Evolutionary conservation across 2,888 invertebrate genomes (phyloP).

Genomic region (Argyra leucocephala): DNA sequence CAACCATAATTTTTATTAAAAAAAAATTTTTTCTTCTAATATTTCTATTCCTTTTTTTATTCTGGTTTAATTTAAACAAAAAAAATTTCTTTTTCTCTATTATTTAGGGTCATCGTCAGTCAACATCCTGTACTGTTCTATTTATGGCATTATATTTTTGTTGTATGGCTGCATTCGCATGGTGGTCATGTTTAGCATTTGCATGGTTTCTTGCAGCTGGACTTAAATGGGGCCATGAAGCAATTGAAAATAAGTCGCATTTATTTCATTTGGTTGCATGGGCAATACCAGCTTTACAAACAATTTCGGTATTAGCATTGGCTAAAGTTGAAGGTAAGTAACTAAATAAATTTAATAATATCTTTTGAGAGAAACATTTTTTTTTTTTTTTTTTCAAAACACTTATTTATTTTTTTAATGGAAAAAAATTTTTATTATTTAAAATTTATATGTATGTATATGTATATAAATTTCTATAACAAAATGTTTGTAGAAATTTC

Average conservation of each 20-base stretch:
- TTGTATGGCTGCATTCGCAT: conserved; percentile 91
- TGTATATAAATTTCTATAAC: too few species aligned
- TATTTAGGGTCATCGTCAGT: conserved; percentile 42
- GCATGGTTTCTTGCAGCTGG: conserved; percentile 96
- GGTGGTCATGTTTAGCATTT: conserved; percentile 94
- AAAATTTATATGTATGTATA: too few species aligned
- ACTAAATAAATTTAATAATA: conserved; percentile 1
- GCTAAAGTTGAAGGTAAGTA: conserved; percentile 84
- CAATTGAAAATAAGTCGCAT: conserved; percentile 92
- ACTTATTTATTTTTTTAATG: neutral
- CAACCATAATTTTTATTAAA: too few species aligned
- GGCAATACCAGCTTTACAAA: conserved; percentile 93
- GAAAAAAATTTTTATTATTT: too few species aligned
- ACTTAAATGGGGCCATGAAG: conserved; percentile 96
- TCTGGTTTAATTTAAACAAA: too few species aligned
- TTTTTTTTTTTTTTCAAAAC: neutral
- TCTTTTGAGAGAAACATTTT: neutral
- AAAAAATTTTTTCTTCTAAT: too few species aligned
- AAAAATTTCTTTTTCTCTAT: conserved; percentile 18
- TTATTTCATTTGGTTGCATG: conserved; percentile 97
- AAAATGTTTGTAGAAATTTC: too few species aligned
- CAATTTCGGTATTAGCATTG: conserved; percentile 88
- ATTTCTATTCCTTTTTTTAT: too few species aligned
- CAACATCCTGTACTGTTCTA: conserved; percentile 71
- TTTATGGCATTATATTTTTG: conserved; percentile 96